phyloP scores from a whole-genome alignment of 2,113 vertebrate species.

The Lasiurus cinereus region DNA sequence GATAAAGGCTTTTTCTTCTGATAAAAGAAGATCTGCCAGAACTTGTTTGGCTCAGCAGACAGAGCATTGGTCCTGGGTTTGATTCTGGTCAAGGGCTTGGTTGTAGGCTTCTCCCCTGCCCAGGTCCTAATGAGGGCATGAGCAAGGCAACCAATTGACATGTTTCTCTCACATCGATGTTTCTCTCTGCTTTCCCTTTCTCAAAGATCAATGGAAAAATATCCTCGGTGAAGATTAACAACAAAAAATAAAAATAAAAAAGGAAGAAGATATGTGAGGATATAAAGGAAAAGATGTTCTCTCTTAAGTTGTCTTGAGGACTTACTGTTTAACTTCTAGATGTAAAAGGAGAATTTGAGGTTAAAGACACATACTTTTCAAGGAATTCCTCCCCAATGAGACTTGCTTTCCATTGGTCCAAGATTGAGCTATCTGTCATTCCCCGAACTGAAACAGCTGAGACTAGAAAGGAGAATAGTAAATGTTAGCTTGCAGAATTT shows the following conservation, averaged over 20 bases:
- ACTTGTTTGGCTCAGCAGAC: too few relatives aligned
- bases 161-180: too few relatives aligned
- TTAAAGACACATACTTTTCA: conserved; percentile 87
- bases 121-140: too few relatives aligned
- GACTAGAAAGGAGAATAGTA: conserved; percentile 57
- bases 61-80: too few relatives aligned
- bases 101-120: too few relatives aligned
- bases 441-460: conserved; percentile 76
- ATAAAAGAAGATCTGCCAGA: neutral
- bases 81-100: too few relatives aligned
- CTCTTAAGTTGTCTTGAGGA: neutral
- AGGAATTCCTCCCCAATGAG: conserved; percentile 83
- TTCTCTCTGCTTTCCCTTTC: too few relatives aligned
- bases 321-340: conserved; percentile 51
- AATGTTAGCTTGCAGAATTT: conserved; percentile 41
- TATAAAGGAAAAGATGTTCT: conserved; percentile 34
- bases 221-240: too few relatives aligned
- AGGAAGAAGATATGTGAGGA: conserved; percentile 20
- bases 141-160: too few relatives aligned
- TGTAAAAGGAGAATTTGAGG: conserved; percentile 62
- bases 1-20: conserved; percentile 17
- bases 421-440: conserved; percentile 63
- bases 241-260: too few relatives aligned
- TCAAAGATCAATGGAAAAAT: too few relatives aligned
- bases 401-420: conserved; percentile 84